Base-by-base conservation (phyloP, 2,797 vertebrate species). In the Sylvia borin region DNA sequence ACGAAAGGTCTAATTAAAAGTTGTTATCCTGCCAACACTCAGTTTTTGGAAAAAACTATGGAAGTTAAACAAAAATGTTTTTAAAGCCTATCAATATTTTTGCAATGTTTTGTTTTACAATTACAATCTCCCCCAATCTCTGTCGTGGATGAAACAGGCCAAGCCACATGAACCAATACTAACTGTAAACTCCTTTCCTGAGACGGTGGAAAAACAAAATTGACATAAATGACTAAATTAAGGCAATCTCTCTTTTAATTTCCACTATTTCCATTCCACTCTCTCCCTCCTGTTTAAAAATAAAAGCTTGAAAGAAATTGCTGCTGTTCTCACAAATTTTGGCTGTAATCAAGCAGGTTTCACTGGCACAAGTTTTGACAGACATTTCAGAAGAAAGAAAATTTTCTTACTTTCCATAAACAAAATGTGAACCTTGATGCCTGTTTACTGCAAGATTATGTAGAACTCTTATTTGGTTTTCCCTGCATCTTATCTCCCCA, bases 1-100 rank as follows among this genome's bases (percentile, higher is more conserved):
- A 76, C 12, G 27, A 71, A 67, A 74, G 65, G 67, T n/a, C 36
- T 75, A 91, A 95, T 94, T 91, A 93, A 83, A 82, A 95, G 78
- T 72, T 64, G 42, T 82, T 64, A 48, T 14, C 11, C n/a, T 90
- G 94, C 87, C 96, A 88, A 70, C 29, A 47, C 38, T 71, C 89
- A 2, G 2, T 57, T 91, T 92, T 71, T 71, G 45, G 68, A 79
- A 93, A 55, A 48, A 88, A 48, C 43, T 15, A 50, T 0, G 0
- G 6, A 78, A 88, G n/a, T 60, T 66, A 51, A 85, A 70, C 42
- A 51, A 68, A 77, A 88, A 62, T 20, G 32, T 16, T 92, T 91
- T 72, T 55, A 40, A 81, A 81, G 55, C 40, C 0, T 70, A 57
- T 45, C 81, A 66, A 27, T 90, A 85, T 93, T 95, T 92, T 38